phyloP scores from a whole-genome alignment of 2,888 invertebrate species.

The Willowsia nigromaculata region DNA sequence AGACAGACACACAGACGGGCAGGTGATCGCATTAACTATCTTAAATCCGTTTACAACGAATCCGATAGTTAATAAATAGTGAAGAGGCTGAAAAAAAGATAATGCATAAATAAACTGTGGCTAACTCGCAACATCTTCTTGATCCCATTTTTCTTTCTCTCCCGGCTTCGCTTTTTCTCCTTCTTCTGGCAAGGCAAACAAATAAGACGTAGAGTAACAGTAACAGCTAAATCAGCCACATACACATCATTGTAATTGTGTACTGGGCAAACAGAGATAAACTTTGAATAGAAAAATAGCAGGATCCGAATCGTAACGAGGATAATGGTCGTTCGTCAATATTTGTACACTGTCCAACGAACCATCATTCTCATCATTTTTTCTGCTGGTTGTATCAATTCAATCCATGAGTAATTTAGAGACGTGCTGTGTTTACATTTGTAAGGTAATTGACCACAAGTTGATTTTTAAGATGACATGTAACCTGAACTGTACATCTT shows the following conservation, averaged over 20 bases:
- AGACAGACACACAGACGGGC: not conserved
- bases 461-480: too few species aligned
- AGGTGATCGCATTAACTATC: too few species aligned
- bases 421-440: too few species aligned
- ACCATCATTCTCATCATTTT: not conserved
- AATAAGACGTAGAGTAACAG: not conserved
- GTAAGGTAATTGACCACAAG: too few species aligned
- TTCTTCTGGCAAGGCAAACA: not conserved
- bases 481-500: too few species aligned
- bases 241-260: too few species aligned
- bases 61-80: not conserved
- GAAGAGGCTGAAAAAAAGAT: slow-evolving; percentile 8
- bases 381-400: too few species aligned
- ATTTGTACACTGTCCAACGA: not conserved
- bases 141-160: slow-evolving; percentile 11
- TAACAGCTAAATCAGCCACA: not conserved
- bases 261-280: not conserved
- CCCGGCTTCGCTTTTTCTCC: not conserved
- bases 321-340: slow-evolving; percentile 14
- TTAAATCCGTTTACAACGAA: too few species aligned
- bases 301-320: not conserved
- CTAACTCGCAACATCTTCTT: slow-evolving; percentile 41
- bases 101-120: slow-evolving; percentile 65
- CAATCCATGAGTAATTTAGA: too few species aligned
- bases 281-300: not conserved